These are phyloP conservation scores for Hydrozoanthus tunicans DNA, from an alignment of 64 coral and sea anemone species.

Conservation along the genomic window DNA sequence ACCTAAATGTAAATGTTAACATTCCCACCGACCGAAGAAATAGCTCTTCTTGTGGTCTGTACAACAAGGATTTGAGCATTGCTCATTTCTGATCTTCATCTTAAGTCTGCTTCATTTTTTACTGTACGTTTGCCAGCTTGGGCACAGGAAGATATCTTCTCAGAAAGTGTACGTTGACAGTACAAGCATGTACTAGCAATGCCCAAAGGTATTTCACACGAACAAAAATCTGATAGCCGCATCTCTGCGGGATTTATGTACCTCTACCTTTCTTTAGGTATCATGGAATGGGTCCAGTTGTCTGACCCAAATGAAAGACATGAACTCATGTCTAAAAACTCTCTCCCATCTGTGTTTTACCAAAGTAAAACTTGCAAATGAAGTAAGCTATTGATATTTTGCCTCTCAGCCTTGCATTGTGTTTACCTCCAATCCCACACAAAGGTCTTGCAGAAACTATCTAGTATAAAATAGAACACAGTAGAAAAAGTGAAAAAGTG, in stretches of 20 bases:
- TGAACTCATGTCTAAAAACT: conserved; percentile 80
- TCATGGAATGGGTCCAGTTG: conserved; percentile 30
- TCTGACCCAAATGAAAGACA: conserved; percentile 65
- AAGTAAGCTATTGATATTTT: conserved; percentile 69
- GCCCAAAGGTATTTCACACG: too few species aligned
- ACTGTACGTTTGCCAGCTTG: background rate
- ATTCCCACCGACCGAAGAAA: background rate
- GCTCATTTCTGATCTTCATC: background rate
- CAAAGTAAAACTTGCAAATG: conserved; percentile 70
- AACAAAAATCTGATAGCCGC: too few species aligned
- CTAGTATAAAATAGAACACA: conserved; percentile 66
- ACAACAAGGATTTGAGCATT: too few species aligned
- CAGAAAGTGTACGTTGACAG: background rate
- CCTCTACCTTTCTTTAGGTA: too few species aligned
- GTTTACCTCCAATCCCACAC: conserved; percentile 75
- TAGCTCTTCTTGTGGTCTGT: too few species aligned
- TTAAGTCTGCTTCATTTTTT: conserved; percentile 3
- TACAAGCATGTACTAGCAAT: too few species aligned
- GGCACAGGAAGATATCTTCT: background rate
- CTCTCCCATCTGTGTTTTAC: conserved; percentile 68
- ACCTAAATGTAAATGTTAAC: background rate
- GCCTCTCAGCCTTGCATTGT: conserved; percentile 89
- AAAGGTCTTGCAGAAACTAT: conserved; percentile 40
- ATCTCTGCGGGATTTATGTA: too few species aligned
- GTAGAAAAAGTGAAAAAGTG: background rate